Conservation (phyloP, 2,113 vertebrate species). For the Hemiprocne comata region DNA sequence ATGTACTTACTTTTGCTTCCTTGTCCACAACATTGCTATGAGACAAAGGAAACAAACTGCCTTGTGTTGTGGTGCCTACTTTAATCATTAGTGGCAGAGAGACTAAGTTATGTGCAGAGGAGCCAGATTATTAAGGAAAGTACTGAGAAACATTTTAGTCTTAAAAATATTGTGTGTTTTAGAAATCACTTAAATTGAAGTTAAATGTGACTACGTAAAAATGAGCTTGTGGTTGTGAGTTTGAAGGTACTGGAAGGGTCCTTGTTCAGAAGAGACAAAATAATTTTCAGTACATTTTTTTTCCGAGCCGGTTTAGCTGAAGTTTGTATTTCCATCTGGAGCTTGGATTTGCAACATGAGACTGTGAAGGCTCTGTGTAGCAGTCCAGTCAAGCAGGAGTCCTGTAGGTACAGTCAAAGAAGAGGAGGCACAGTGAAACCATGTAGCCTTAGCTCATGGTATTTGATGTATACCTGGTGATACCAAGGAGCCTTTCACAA, state of each 20-base stretch:
- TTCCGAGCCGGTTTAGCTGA: background rate
- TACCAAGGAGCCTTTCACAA: background rate
- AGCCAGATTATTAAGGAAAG: background rate
- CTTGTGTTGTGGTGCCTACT: background rate
- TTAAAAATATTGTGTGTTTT: background rate
- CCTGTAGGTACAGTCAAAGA: background rate
- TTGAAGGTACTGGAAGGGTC: background rate
- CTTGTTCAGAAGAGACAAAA: background rate
- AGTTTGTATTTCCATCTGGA: slow-evolving; percentile 29
- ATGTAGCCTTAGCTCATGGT: background rate
- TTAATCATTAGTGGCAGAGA: background rate
- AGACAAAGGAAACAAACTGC: background rate
- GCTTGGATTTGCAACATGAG: background rate
- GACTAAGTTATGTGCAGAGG: background rate
- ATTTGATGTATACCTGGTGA: background rate
- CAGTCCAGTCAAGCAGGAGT: background rate
- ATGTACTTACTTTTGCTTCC: background rate
- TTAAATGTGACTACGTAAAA: background rate
- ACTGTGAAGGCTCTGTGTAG: background rate
- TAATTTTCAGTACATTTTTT: background rate
- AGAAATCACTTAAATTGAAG: background rate
- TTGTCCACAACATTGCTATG: background rate
- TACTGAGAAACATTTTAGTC: background rate
- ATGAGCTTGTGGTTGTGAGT: background rate
- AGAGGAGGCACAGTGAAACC: background rate